Base-by-base conservation (phyloP, 2,888 invertebrate genomes). In the Polydesmus complanatus region DNA sequence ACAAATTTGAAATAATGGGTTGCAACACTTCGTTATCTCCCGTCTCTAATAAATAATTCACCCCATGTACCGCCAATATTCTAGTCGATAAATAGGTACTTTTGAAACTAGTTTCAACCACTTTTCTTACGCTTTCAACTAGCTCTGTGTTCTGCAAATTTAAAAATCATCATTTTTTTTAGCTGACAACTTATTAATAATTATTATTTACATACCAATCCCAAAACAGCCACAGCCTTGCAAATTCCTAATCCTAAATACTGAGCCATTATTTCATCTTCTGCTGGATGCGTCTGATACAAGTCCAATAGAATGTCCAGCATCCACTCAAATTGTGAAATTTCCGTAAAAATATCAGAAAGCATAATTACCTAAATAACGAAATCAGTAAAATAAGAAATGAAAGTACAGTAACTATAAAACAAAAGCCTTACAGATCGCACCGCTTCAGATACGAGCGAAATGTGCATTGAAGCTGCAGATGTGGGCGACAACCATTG, bases 241-340 rank as follows among this genome's bases (percentile, higher is more conserved):
- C 83, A 83, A 21, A 82, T 77, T 1, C 82, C 83, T 5, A 85
- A 74, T 19, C 82, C 78, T 22, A 86, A 73, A 71, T 84, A 83
- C 66, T 86, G 85, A 74, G 83, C 81, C 26, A 87, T 74, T 61
- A 88, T 78, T 69, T 87, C 86, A 74, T 90, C 88, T 71, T 89
- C 88, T 60, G 78, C 74, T 19, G 83, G 80, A 70, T 87, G 85
- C 62, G 75, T 74, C 68, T 81, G 82, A 62, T 74, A 70, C 26
- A 84, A 79, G 65, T 83, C 83, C 66, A 84, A 72, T 68, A 83
- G 81, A 11, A 81, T 80, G 65, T 85, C 82, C 68, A 86, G 76
- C 81, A 90, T 84, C 85, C 87, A 87, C 67, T 81, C 81, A 74
- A 83, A 88, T 73, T 90, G 89, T 50, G 80, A 78, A 68, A 80